Conservation (phyloP, 2,888 invertebrate genomes). For the Ophion costatus region DNA sequence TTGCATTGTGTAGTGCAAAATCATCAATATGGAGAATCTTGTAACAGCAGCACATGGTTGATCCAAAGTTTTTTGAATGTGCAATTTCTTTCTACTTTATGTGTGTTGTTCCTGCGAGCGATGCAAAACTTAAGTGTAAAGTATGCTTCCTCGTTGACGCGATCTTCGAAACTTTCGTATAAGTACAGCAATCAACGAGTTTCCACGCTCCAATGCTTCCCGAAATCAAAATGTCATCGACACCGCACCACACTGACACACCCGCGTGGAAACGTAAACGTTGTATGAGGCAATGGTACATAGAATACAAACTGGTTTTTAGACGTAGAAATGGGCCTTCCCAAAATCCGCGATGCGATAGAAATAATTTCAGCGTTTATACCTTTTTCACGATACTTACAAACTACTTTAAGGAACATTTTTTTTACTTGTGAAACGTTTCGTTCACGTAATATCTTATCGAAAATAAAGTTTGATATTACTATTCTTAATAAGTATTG, state of each 20-base stretch:
- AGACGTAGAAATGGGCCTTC: slow-evolving; percentile 40
- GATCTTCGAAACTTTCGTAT: slow-evolving; percentile 24
- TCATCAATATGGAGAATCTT: slow-evolving; percentile 22
- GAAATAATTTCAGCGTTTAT: slow-evolving; percentile 56
- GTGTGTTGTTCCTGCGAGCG: slow-evolving; percentile 2
- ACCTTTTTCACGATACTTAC: slow-evolving; percentile 34
- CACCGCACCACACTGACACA: not conserved
- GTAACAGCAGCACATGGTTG: slow-evolving; percentile 9
- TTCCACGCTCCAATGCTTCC: slow-evolving; percentile 43
- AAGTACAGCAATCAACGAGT: not conserved
- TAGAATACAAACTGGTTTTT: slow-evolving; percentile 20
- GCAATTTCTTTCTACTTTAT: slow-evolving; percentile 55
- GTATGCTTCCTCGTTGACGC: not conserved
- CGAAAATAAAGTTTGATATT: slow-evolving; percentile 37
- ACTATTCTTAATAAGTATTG: slow-evolving; percentile 44
- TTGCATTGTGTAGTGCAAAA: slow-evolving; percentile 27
- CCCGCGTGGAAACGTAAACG: not conserved
- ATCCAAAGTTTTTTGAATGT: slow-evolving; percentile 42
- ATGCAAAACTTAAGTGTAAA: slow-evolving; percentile 8
- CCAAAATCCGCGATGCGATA: slow-evolving; percentile 51
- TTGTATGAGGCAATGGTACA: slow-evolving; percentile 50
- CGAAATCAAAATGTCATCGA: slow-evolving; percentile 16
- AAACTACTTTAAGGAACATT: slow-evolving; percentile 61
- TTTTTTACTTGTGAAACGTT: slow-evolving; percentile 71
- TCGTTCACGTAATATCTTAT: slow-evolving; percentile 63